phyloP scores from a whole-genome alignment of 2,797 vertebrate species.

The Lophotriccus pileatus region DNA sequence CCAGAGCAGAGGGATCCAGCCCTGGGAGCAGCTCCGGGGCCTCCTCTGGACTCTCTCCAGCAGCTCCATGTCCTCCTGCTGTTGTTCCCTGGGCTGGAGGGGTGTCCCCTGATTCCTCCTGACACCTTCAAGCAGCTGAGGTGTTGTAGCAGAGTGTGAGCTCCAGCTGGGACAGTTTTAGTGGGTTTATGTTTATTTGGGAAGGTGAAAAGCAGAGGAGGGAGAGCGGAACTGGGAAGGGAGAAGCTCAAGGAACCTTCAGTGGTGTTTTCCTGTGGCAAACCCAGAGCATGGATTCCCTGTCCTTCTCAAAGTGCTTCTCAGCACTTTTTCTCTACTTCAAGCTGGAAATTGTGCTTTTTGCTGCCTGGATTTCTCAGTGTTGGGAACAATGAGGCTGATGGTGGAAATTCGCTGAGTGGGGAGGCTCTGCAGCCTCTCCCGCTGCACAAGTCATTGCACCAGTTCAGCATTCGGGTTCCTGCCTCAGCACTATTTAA shows the following conservation, averaged over 20 bases:
- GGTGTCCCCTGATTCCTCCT: neutral
- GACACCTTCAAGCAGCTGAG: neutral
- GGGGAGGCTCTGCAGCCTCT: neutral
- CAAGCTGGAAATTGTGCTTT: neutral
- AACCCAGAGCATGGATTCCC: fast-evolving
- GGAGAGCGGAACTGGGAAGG: neutral
- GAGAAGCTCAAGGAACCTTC: neutral
- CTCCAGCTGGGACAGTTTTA: neutral
- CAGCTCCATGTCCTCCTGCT: neutral
- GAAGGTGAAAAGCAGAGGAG: neutral
- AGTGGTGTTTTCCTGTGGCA: neutral
- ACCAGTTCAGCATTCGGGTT: neutral
- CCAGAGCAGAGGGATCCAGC: too few relatives aligned
- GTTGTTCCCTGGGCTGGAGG: neutral
- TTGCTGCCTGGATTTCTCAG: neutral
- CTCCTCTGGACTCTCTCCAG: neutral
- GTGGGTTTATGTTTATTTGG: neutral
- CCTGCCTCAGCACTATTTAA: neutral
- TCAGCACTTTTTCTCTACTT: neutral
- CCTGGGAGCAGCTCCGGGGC: neutral
- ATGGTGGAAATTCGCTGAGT: neutral
- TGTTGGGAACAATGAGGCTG: neutral
- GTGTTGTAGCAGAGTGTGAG: neutral
- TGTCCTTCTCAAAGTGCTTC: neutral
- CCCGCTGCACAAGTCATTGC: neutral